A percentile compares a stretch with the other conserved stretches of the same genome.
Evolutionary conservation across 1,140 invertebrate species (phyloP).

Genomic region (Nephila pilipes): DNA sequence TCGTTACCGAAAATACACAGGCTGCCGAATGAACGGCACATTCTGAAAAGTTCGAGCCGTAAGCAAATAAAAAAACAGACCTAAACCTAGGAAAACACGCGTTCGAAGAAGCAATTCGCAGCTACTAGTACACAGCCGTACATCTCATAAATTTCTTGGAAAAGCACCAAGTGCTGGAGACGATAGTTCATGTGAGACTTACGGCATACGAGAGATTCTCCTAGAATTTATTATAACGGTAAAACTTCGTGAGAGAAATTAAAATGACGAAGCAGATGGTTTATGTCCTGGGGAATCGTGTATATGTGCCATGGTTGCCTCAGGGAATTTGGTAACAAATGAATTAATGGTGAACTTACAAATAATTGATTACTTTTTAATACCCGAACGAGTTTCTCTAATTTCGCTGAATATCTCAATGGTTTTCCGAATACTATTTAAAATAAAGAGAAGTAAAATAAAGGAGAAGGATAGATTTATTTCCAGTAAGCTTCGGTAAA

Average conservation of each 20-base stretch:
- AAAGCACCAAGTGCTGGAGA: conserved; percentile 31
- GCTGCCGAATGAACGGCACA: background rate
- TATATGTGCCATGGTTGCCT: background rate
- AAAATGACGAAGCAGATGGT: conserved; percentile 40
- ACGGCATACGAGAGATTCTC: background rate
- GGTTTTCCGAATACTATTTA: background rate
- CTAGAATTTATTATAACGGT: conserved; percentile 61
- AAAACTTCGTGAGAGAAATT: conserved; percentile 65
- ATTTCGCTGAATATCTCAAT: background rate
- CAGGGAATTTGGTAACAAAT: background rate
- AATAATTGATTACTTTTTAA: conserved; percentile 61
- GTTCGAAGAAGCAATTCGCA: conserved; percentile 31
- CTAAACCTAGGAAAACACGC: conserved; percentile 25
- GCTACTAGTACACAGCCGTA: conserved; percentile 47
- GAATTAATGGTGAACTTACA: conserved; percentile 28
- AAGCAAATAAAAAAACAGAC: conserved; percentile 29
- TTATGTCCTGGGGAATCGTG: conserved; percentile 25
- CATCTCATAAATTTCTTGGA: conserved; percentile 65
- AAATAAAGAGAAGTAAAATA: background rate
- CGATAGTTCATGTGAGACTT: conserved; percentile 15
- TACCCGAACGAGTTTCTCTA: conserved; percentile 3
- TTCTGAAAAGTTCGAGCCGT: background rate
- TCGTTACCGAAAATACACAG: background rate
- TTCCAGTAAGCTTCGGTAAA: background rate
- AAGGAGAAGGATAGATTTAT: background rate